Base-by-base conservation (phyloP, 2,113 vertebrate species). In the Nothoprocta perdicaria region DNA sequence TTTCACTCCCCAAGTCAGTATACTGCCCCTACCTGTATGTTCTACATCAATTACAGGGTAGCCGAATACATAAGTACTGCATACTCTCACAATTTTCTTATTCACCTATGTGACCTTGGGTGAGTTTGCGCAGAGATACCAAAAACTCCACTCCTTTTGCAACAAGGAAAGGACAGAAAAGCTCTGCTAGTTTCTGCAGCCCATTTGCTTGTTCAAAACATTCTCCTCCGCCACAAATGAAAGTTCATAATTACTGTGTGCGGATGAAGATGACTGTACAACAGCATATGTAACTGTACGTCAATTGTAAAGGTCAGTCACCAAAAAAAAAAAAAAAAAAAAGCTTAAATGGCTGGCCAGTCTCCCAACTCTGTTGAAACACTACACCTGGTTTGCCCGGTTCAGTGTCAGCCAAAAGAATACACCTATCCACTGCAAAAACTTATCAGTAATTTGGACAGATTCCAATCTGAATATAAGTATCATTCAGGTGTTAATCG, bases 101-200 rank as follows among this genome's bases (percentile, higher is more conserved):
- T 55, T 12, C 29, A 71, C 10, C 77, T 67, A 48, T 2, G 5
- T 50, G n/a, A 19, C 61, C 11, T 65, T 68, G 5, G 18, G 46
- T 15, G 29, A 71, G 29, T 63, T 57, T 67, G 14, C n/a, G 43
- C 12, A 84, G 33, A 22, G 27, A 16, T 29, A 68, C 21, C 1
- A 67, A 77, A 81, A 66, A 80, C 7, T 29, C 73, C 1, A 1
- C 16, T 71, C 18, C 71, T 89, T 84, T 65, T 55, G 79, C 24
- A 68, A 16, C 46, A 15, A 16, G 23, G 14, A 89, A 74, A 48
- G 3, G 13, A 13, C 50, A 10, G 33, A 92, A 84, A 62, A 79
- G 46, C 0, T 0, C 60, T 72, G 53, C n/a, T 57, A 15, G 66
- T 21, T 63, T 21, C 29, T n/a, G 10, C n/a, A 61, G 1, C 58